A percentile compares a stretch with the other conserved stretches of the same genome.
Evolutionary conservation across 2,797 vertebrate genomes (phyloP).

Genomic region (Hippocampus kuda): DNA sequence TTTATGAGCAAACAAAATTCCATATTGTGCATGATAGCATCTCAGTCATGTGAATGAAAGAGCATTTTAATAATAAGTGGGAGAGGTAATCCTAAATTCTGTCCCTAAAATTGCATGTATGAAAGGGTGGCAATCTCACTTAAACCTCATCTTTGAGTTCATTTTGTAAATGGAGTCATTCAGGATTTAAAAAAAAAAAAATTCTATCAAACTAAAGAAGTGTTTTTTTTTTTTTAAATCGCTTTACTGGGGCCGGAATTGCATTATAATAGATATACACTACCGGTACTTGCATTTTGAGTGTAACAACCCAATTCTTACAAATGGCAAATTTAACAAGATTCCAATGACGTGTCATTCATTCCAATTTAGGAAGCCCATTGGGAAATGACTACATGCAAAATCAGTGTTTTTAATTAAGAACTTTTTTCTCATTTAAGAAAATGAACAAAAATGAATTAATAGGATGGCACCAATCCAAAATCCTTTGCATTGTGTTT

Average conservation of each 20-base stretch:
- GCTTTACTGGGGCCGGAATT: background rate
- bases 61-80: too few species aligned
- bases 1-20: too few species aligned
- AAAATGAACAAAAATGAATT: background rate
- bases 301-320: conserved; percentile 40
- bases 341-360: conserved; percentile 19
- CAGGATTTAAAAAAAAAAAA: too few species aligned
- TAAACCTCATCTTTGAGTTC: background rate
- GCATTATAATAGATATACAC: too few species aligned
- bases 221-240: too few species aligned
- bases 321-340: background rate
- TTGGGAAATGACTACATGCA: background rate
- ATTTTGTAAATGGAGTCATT: background rate
- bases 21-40: too few species aligned
- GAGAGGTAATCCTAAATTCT: too few species aligned
- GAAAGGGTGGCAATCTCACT: background rate
- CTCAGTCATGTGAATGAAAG: too few species aligned
- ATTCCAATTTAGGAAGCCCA: conserved; percentile 1
- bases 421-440: background rate
- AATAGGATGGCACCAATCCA: background rate
- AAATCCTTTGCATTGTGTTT: background rate
- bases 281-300: background rate
- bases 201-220: too few species aligned
- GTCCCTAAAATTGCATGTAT: too few species aligned
- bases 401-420: background rate